Evolutionary conservation across 2,888 invertebrate species (phyloP).

Genomic region (Malacosoma neustria): DNA sequence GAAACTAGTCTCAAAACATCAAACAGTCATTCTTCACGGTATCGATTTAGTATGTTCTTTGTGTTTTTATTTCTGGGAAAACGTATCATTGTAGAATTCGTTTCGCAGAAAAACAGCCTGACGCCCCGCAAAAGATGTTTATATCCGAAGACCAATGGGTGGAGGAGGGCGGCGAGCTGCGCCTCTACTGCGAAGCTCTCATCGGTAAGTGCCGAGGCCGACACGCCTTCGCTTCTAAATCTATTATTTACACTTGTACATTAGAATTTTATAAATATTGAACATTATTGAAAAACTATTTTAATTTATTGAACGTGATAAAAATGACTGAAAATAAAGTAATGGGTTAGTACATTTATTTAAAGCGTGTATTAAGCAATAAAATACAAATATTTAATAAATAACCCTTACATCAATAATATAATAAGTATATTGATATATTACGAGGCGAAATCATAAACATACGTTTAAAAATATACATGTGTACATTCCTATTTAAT

Average conservation of each 20-base stretch:
- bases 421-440: too few relatives aligned
- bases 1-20: neutral
- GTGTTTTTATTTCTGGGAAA: conserved; percentile 16
- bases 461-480: too few relatives aligned
- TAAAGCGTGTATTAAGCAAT: conserved; percentile 4
- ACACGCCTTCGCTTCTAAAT: neutral
- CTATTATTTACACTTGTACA: neutral
- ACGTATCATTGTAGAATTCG: conserved; percentile 16
- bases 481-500: too few relatives aligned
- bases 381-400: too few relatives aligned
- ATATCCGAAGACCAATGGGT: conserved; percentile 78
- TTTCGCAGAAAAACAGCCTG: conserved; percentile 77
- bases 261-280: too few relatives aligned
- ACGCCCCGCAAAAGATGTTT: conserved; percentile 79
- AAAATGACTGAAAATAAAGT: too few relatives aligned
- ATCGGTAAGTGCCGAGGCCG: conserved; percentile 76
- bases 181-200: conserved; percentile 86
- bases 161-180: conserved; percentile 75
- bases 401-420: too few relatives aligned
- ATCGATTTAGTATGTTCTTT: neutral
- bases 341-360: conserved; percentile 3
- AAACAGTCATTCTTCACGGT: neutral
- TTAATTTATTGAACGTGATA: too few relatives aligned
- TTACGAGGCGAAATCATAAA: too few relatives aligned
- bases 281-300: too few relatives aligned